Evolutionary conservation across 2,113 vertebrate genomes (phyloP).

Genomic region (Tympanuchus pallidicinctus): DNA sequence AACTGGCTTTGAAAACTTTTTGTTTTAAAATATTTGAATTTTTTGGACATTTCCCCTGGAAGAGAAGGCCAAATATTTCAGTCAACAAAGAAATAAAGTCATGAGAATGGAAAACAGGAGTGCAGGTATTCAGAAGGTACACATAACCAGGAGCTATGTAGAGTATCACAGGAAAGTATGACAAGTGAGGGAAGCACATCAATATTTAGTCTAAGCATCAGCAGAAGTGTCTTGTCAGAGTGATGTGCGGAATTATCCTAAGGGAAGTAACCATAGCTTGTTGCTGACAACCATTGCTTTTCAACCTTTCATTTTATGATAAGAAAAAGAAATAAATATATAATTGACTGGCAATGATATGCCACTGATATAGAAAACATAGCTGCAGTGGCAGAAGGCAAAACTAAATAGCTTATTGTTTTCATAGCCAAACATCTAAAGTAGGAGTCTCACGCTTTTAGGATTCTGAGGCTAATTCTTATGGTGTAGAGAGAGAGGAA

Average conservation of each 20-base stretch:
- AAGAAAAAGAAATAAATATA: background rate
- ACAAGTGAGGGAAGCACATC: background rate
- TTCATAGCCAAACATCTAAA: background rate
- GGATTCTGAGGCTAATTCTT: background rate
- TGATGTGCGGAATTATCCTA: background rate
- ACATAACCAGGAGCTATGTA: background rate
- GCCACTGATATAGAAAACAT: background rate
- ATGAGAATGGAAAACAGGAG: background rate
- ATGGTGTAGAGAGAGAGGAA: background rate
- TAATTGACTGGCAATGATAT: background rate
- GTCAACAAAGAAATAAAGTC: background rate
- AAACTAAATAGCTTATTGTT: background rate
- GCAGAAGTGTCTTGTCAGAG: slow-evolving; percentile 26
- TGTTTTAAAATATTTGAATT: background rate
- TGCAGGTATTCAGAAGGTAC: background rate
- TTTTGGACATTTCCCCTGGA: background rate
- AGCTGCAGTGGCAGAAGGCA: background rate
- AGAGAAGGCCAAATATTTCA: background rate
- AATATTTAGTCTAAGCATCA: slow-evolving; percentile 29
- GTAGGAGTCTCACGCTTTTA: background rate
- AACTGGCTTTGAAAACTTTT: background rate
- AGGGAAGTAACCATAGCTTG: slow-evolving; percentile 1
- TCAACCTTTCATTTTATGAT: background rate
- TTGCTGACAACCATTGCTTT: background rate
- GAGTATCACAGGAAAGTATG: background rate